Base-by-base conservation (phyloP, 1,140 invertebrate species). In the Hyles vespertilio region DNA sequence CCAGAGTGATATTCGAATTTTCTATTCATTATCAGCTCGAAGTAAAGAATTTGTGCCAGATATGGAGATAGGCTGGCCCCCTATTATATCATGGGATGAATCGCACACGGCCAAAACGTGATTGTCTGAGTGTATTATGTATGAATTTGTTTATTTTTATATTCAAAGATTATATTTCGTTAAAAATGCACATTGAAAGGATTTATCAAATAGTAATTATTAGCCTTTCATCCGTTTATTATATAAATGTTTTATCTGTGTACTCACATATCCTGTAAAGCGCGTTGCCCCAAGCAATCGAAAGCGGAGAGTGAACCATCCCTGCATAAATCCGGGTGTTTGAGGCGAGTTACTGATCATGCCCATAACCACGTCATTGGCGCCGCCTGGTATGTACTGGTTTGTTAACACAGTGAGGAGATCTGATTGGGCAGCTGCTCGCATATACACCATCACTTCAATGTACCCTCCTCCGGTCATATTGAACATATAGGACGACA, bases 261-360 rank as follows among this genome's bases (percentile, higher is more conserved):
- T 51, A 70, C 67, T 70, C 44, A 70, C 67, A 32, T 67, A 70
- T 22, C 67, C 67, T 32, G 33, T 4, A 43, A 55, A 63, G n/a
- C 12, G 34, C 3, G 22, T n/a, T 7, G 47, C 43, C 10, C 61
- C 61, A 34, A 40, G 44, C 45, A 63, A 7, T 22, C 4, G 6
- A 6, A 63, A 6, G 5, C 9, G 53, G n/a, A 63, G 34, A 22
- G 51, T 60, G 3, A 46, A 22, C 63, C 63, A 65, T 32, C 61
- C 57, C n/a, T 32, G 10, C 5, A 48, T 43, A 47, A 48, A 52
- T 32, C 11, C 36, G 5, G 51, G 9, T 12, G 53, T 33, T 9
- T 47, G 11, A 5, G 58, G 43, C 9, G 43, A 36, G 33, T 59
- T 59, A 5, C 32, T 45, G 2, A 44, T 22, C 34, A 11, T 22